Conservation (phyloP, 2,113 vertebrate genomes). For the Campylomormyrus numenius region DNA sequence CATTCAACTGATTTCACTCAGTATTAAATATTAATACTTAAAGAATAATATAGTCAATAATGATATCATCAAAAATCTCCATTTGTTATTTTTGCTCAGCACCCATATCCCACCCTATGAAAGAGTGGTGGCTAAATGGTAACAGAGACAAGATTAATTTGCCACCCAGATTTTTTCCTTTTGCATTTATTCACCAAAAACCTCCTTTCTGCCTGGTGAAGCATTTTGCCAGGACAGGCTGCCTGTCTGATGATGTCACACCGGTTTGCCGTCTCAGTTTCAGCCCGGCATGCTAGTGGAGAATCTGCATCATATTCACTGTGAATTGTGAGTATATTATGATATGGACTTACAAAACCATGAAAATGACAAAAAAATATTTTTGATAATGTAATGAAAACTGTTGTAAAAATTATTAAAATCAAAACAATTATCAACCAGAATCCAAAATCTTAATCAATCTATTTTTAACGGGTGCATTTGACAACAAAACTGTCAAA, state of each 20-base stretch:
- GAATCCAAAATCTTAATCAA: not conserved
- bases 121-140: not conserved
- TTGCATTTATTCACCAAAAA: not conserved
- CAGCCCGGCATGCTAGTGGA: not conserved
- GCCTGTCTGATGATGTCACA: not conserved
- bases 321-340: not conserved
- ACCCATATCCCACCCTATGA: not conserved
- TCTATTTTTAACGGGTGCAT: not conserved
- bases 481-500: not conserved
- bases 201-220: not conserved
- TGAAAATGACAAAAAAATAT: not conserved
- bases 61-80: not conserved
- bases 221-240: too few species aligned
- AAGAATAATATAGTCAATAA: not conserved
- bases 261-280: not conserved
- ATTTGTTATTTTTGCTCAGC: not conserved
- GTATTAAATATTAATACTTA: not conserved
- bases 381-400: constrained; percentile 1
- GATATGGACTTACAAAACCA: not conserved
- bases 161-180: not conserved
- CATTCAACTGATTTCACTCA: not conserved
- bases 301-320: not conserved
- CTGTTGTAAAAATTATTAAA: not conserved
- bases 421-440: not conserved
- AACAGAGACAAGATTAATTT: not conserved